phyloP scores from a whole-genome alignment of 2,797 vertebrate genomes.

The Pteropus rufus region DNA sequence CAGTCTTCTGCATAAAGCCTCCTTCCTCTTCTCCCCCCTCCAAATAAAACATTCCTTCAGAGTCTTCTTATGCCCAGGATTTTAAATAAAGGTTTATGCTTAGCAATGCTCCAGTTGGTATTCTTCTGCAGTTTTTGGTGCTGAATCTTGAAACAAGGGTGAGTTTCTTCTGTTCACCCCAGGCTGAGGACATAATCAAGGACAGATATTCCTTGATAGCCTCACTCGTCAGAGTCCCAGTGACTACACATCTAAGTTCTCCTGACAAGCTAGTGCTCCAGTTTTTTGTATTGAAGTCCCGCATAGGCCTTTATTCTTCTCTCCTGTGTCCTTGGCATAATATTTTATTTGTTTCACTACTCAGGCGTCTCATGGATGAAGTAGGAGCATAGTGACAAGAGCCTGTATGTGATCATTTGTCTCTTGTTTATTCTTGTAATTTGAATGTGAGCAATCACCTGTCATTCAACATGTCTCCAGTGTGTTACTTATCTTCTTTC shows the following conservation, averaged over 20 bases:
- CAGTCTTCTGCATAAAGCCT: background rate
- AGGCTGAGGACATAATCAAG: too few relatives aligned
- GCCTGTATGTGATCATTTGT: background rate
- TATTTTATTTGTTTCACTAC: background rate
- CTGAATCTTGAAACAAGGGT: background rate
- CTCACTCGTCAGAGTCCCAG: background rate
- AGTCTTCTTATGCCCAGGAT: background rate
- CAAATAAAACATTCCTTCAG: background rate
- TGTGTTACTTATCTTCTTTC: background rate
- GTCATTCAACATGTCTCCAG: background rate
- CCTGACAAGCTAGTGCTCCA: background rate
- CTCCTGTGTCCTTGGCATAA: background rate
- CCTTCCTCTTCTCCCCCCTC: background rate
- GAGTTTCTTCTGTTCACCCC: accelerated
- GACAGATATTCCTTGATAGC: too few relatives aligned
- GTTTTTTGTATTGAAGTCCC: background rate
- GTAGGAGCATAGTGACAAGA: background rate
- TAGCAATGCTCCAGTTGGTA: background rate
- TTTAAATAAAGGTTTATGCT: background rate
- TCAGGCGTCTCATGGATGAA: background rate
- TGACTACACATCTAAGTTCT: background rate
- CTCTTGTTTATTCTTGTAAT: background rate
- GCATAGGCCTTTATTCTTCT: background rate
- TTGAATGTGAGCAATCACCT: background rate
- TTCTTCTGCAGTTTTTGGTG: background rate